Percentiles rank a stretch among this genome's conserved stretches.
Evolutionary conservation across 1,140 invertebrate species (phyloP).

Genomic region (Meloidogyne chitwoodi): DNA sequence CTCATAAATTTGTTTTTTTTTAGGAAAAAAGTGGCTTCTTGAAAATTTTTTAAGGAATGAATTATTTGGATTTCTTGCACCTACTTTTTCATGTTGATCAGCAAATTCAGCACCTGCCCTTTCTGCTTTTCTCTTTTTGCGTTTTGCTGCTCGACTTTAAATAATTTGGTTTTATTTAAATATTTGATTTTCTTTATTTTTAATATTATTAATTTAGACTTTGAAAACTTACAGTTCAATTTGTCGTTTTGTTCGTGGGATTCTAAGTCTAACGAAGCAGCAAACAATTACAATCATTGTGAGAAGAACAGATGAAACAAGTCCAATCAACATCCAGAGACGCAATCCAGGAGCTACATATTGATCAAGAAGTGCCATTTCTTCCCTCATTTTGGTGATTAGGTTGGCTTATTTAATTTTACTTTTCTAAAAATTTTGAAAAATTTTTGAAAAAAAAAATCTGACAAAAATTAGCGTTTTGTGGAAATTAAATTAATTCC

Average conservation of each 20-base stretch:
- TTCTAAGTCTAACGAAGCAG: conserved; percentile 44
- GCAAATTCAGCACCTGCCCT: conserved; percentile 4
- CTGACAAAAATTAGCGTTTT: too few relatives aligned
- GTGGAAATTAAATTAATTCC: too few relatives aligned
- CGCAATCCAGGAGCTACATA: conserved; percentile 56
- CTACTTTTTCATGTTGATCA: neutral
- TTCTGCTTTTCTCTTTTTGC: conserved; percentile 5
- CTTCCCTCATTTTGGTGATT: conserved; percentile 11
- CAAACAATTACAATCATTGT: conserved; percentile 59
- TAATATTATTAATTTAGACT: conserved; percentile 47
- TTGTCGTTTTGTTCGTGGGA: conserved; percentile 54
- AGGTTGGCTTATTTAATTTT: too few relatives aligned
- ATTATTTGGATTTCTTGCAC: neutral
- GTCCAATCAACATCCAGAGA: conserved; percentile 57
- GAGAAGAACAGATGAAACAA: conserved; percentile 52
- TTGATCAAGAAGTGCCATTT: conserved; percentile 45
- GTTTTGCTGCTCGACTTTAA: conserved; percentile 4
- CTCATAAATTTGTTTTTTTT: too few relatives aligned
- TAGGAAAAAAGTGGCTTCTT: too few relatives aligned
- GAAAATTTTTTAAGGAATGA: too few relatives aligned
- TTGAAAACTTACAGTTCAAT: conserved; percentile 54
- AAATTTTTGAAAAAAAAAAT: too few relatives aligned
- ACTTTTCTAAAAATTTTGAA: too few relatives aligned
- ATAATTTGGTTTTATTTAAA: neutral
- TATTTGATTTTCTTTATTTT: neutral